These are phyloP conservation scores for Linnaemya vulpina DNA, from an alignment of 2,888 invertebrate species.

Conservation along the genomic window DNA sequence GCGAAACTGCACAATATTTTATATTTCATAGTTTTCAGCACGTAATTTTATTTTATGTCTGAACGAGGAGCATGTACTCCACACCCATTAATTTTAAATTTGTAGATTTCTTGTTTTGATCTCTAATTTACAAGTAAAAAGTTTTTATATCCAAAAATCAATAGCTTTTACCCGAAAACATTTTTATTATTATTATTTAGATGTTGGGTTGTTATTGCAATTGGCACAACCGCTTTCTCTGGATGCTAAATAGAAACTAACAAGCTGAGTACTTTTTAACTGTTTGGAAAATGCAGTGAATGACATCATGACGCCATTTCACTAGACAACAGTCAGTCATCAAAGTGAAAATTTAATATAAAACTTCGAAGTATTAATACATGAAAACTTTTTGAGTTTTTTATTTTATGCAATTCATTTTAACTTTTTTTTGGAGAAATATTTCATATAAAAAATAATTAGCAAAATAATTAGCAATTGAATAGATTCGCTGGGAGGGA, in stretches of 20 bases:
- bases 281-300: slow-evolving; percentile 35
- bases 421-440: background rate
- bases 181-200: slow-evolving; percentile 55
- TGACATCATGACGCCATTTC: slow-evolving; percentile 54
- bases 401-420: too few species aligned
- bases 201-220: background rate
- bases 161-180: slow-evolving; percentile 64
- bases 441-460: background rate
- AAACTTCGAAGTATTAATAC: slow-evolving; percentile 55
- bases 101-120: background rate
- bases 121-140: background rate
- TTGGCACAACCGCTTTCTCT: slow-evolving; percentile 60
- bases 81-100: background rate
- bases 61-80: background rate
- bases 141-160: background rate
- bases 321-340: slow-evolving; percentile 11
- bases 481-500: background rate
- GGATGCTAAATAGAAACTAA: slow-evolving; percentile 56
- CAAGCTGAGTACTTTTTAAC: slow-evolving; percentile 26
- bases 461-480: slow-evolving; percentile 8
- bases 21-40: background rate
- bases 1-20: background rate
- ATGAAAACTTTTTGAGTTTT: slow-evolving; percentile 16
- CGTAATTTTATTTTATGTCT: background rate
- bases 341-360: slow-evolving; percentile 38